Base-by-base conservation (phyloP, 2,888 invertebrate species). In the Amphipoea lucens region DNA sequence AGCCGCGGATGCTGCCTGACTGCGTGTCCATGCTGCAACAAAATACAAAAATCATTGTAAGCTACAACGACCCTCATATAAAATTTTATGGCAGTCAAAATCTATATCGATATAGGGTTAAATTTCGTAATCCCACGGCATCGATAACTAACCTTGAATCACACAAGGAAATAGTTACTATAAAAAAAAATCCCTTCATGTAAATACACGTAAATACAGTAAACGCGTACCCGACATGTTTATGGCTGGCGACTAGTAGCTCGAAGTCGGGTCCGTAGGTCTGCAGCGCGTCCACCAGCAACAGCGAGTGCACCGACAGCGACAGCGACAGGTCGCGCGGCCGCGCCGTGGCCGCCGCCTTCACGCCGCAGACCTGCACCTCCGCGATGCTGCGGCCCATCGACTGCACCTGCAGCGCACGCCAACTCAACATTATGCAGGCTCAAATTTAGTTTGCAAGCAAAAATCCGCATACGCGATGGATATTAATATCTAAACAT, bases 181-280 rank as follows among this genome's bases (percentile, higher is more conserved):
- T 9, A 36, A 63, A 63, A 36, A 36, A 17, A 63, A 62, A 29
- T 29, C 23, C 36, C 7, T 63, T 36, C 0, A 36, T 3, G 17
- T 9, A 36, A 63, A 7, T 14, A 40, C 0, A 36, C 1, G 17
- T 9, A 36, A 63, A 7, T 14, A 40, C 40, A 65, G 65, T 23
- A 40, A 5, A 1, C 11, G 20, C 81, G 4, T 90, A 98, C 98
- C 99, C 98, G 45, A 99, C 98, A 94, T 99, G 99, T 92, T 98
- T 98, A 95, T 99, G 99, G 93, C 99, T 99, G 51, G 99, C 99
- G 29, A 99, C 98, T 14, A 99, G 97, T 74, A 99, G 97, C 94
- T 99, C 99, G 96, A 99, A 99, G 97, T 99, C 99, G 0, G 98
- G 98, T 0, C 99, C 99, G 95, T 98, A 99, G 29, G 99, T 99